These are phyloP conservation scores for Uromys caudimaculatus DNA, from an alignment of 2,797 vertebrate species.

Conservation along the genomic window DNA sequence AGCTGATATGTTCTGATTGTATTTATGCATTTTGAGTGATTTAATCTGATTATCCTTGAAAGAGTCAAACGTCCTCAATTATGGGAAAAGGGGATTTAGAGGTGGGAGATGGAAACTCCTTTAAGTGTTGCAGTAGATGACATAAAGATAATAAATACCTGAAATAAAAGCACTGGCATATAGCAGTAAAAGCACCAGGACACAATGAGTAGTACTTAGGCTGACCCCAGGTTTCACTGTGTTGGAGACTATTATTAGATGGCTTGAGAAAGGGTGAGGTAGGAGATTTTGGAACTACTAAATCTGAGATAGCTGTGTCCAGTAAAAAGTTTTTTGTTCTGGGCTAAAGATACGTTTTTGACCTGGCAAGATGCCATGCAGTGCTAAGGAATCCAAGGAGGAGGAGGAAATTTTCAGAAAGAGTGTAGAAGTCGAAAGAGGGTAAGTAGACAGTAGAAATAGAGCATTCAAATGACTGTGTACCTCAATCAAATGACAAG, in stretches of 20 bases:
- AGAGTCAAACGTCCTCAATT: background rate
- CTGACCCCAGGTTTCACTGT: background rate
- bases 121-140: background rate
- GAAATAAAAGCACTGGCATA: background rate
- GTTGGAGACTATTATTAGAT: background rate
- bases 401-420: background rate
- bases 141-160: background rate
- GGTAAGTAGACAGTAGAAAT: background rate
- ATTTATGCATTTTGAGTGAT: slow-evolving; percentile 42
- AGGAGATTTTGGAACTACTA: background rate
- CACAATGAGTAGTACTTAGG: background rate
- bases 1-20: background rate
- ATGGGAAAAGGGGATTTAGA: background rate
- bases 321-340: slow-evolving; percentile 5
- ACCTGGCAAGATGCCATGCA: background rate
- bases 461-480: background rate
- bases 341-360: background rate
- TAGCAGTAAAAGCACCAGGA: background rate
- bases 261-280: background rate
- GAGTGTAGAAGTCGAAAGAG: background rate
- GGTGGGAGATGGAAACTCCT: background rate
- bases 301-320: background rate
- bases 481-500: background rate
- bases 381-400: background rate
- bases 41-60: slow-evolving; percentile 8